Conservation (phyloP, 92 coral and sea anemone genomes). For the Scolanthus callimorphus region DNA sequence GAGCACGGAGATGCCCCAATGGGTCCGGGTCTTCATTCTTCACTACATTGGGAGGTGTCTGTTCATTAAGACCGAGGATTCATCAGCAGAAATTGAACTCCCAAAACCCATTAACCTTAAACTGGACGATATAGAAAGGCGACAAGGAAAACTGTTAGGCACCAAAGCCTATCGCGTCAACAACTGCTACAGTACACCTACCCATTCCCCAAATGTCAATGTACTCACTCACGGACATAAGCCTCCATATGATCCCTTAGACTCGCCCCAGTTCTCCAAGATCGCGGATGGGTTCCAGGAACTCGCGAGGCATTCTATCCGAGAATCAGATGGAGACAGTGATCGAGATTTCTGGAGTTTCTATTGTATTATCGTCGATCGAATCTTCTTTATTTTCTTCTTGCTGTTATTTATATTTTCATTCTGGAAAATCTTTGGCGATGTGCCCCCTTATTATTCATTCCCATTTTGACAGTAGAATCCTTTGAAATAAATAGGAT, state of each 20-base stretch:
- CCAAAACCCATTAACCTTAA: conserved; percentile 24
- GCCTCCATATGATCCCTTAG: conserved; percentile 12
- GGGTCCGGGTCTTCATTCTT: conserved; percentile 72
- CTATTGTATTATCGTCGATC: conserved; percentile 53
- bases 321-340: conserved; percentile 22
- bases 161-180: conserved; percentile 24
- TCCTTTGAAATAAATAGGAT: too few relatives aligned
- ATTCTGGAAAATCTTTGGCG: conserved; percentile 43
- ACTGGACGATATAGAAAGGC: conserved; percentile 34
- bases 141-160: conserved; percentile 45
- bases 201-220: conserved; percentile 5
- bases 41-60: conserved; percentile 60
- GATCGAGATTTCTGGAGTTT: conserved; percentile 74
- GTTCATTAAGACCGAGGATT: conserved; percentile 34
- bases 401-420: conserved; percentile 36
- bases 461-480: conserved; percentile 15
- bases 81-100: conserved; percentile 28
- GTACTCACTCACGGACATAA: conserved; percentile 6
- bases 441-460: conserved; percentile 48
- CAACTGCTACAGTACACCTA: not conserved
- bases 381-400: conserved; percentile 53
- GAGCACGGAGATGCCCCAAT: conserved; percentile 50
- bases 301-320: conserved; percentile 36
- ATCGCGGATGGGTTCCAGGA: conserved; percentile 51
- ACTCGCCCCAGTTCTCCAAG: conserved; percentile 19